phyloP scores from a whole-genome alignment of 2,888 invertebrate species.

The Drosophila melanocephala region DNA sequence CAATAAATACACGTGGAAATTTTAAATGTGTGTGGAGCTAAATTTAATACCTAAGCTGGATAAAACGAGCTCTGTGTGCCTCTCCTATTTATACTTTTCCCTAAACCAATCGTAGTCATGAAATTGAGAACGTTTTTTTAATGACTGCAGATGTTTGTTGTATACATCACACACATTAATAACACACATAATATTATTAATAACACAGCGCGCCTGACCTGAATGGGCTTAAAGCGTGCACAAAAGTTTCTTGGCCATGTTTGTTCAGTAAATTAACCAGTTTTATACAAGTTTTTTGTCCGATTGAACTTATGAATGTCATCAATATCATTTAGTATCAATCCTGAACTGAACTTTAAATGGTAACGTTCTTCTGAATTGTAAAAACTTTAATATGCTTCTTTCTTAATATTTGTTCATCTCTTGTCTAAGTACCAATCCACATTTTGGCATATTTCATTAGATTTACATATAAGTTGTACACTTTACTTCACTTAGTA shows the following conservation, averaged over 20 bases:
- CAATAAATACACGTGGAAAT: slow-evolving; percentile 6
- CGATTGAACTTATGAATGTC: not conserved
- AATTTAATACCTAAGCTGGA: slow-evolving; percentile 5
- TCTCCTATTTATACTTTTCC: not conserved
- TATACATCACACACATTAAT: not conserved
- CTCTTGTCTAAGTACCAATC: not conserved
- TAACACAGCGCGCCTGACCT: not conserved
- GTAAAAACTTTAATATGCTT: not conserved
- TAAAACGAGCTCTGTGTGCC: not conserved
- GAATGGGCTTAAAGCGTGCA: not conserved
- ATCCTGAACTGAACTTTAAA: not conserved
- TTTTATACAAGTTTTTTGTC: not conserved
- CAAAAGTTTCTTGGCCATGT: not conserved
- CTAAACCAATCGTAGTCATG: too few species aligned
- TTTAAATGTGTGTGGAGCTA: not conserved
- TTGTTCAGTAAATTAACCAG: not conserved
- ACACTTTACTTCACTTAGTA: not conserved
- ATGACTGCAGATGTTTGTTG: too few species aligned
- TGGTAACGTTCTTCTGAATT: not conserved
- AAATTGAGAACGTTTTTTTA: too few species aligned
- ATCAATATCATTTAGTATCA: not conserved
- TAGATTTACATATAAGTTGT: not conserved
- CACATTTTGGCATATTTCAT: not conserved
- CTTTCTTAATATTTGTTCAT: not conserved
- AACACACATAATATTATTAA: not conserved